Percentiles rank a stretch among this genome's conserved stretches.
Conservation (phyloP, 1,140 invertebrate genomes). For the Grapholita molesta region DNA sequence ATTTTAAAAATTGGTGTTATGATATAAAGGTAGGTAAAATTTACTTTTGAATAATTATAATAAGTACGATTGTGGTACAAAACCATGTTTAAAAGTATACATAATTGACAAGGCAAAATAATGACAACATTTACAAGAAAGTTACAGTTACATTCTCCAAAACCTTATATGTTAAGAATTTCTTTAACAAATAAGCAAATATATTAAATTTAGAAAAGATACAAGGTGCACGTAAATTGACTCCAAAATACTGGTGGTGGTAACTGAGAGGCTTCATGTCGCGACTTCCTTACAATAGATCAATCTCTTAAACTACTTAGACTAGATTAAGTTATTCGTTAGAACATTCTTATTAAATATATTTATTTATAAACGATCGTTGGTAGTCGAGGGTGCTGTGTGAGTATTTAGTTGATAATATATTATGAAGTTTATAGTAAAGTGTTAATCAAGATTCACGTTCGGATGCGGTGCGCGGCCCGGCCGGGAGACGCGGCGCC, state of each 20-base stretch:
- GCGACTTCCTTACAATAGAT: too few species aligned
- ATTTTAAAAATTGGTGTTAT: conserved; percentile 15
- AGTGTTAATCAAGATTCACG: not conserved
- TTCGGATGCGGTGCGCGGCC: not conserved
- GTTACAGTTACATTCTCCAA: too few species aligned
- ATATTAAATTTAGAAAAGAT: too few species aligned
- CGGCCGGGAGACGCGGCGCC: not conserved
- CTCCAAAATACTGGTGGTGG: too few species aligned
- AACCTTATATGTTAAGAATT: too few species aligned
- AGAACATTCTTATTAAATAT: not conserved
- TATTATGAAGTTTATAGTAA: conserved; percentile 12
- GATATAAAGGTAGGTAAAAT: not conserved
- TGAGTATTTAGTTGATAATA: conserved; percentile 1
- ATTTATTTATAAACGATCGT: conserved; percentile 3
- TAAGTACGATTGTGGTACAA: not conserved
- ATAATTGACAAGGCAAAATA: not conserved
- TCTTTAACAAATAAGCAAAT: too few species aligned
- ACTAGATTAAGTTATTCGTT: not conserved
- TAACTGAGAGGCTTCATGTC: too few species aligned
- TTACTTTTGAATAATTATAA: not conserved
- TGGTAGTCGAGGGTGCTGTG: not conserved
- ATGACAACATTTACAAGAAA: not conserved
- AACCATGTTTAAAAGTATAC: not conserved
- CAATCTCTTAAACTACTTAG: not conserved
- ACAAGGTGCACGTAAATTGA: too few species aligned